phyloP scores from a whole-genome alignment of 2,888 invertebrate species.

The Globia sparganii region DNA sequence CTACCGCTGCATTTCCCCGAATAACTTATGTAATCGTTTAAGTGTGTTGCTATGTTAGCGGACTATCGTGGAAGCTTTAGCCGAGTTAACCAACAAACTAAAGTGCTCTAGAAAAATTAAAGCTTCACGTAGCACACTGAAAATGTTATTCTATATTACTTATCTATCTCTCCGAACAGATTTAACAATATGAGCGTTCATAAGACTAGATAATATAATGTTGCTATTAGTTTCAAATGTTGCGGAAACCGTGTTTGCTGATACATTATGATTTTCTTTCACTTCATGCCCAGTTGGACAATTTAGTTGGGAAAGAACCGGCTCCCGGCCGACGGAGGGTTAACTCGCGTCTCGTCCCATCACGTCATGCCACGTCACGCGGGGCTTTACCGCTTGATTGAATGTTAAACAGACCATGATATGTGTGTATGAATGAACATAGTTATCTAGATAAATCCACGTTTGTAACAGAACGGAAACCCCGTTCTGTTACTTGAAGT shows the following conservation, averaged over 20 bases:
- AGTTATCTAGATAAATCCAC: constrained; percentile 34
- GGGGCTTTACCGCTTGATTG: constrained; percentile 63
- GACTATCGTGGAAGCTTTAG: constrained; percentile 31
- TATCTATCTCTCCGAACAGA: constrained; percentile 11
- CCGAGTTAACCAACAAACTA: constrained; percentile 48
- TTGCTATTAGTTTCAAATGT: constrained; percentile 33
- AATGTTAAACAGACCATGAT: constrained; percentile 59
- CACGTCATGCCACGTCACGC: constrained; percentile 64
- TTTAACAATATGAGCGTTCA: constrained; percentile 16
- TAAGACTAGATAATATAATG: constrained; percentile 8
- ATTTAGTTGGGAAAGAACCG: constrained; percentile 34
- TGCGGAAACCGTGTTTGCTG: constrained; percentile 29
- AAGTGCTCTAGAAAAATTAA: constrained; percentile 52
- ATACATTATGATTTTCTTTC: constrained; percentile 50
- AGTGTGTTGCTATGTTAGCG: constrained; percentile 46
- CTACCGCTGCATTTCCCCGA: constrained; percentile 16
- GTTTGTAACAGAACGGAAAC: constrained; percentile 10
- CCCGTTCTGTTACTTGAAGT: neutral
- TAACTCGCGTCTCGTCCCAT: constrained; percentile 53
- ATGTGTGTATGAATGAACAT: constrained; percentile 43
- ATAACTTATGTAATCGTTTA: constrained; percentile 46
- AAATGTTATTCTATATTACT: constrained; percentile 21
- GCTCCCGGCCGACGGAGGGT: constrained; percentile 29
- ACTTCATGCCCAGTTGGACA: constrained; percentile 51
- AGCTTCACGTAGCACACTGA: constrained; percentile 8